Conservation (phyloP, 2,888 invertebrate species). For the Allolobophora icterica region DNA sequence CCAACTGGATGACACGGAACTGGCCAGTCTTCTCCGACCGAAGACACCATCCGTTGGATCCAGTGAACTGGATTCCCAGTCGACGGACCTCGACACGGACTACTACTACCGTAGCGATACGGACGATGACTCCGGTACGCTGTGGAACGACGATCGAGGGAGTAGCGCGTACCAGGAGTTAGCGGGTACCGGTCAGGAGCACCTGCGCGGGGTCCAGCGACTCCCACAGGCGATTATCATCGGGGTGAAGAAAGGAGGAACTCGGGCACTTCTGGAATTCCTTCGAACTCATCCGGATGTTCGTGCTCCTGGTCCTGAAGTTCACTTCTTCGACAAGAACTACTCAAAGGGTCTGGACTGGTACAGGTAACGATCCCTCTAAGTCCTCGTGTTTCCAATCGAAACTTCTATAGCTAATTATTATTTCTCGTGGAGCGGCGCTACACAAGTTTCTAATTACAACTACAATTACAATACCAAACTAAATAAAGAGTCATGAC, state of each 20-base stretch:
- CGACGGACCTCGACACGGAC: neutral
- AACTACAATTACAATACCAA: too few species aligned
- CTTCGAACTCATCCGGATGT: conserved; percentile 71
- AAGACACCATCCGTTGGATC: neutral
- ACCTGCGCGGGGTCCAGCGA: conserved; percentile 23
- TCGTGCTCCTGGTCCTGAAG: conserved; percentile 90
- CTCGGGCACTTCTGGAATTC: conserved; percentile 64
- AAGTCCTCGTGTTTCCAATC: too few species aligned
- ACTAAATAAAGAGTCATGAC: too few species aligned
- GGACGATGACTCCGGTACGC: neutral
- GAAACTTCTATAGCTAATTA: too few species aligned
- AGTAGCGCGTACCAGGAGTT: neutral
- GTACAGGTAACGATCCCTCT: conserved; percentile 70
- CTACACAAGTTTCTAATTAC: too few species aligned
- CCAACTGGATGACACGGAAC: neutral
- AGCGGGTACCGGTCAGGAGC: neutral
- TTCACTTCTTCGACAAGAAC: conserved; percentile 86
- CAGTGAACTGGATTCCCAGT: neutral
- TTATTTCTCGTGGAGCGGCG: too few species aligned
- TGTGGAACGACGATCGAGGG: neutral
- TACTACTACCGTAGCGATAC: neutral
- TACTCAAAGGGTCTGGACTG: conserved; percentile 90
- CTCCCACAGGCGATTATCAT: conserved; percentile 57
- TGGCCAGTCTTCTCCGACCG: neutral
- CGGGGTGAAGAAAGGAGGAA: conserved; percentile 65